Conservation (phyloP, 1,140 invertebrate species). For the Notospermus geniculatus region DNA sequence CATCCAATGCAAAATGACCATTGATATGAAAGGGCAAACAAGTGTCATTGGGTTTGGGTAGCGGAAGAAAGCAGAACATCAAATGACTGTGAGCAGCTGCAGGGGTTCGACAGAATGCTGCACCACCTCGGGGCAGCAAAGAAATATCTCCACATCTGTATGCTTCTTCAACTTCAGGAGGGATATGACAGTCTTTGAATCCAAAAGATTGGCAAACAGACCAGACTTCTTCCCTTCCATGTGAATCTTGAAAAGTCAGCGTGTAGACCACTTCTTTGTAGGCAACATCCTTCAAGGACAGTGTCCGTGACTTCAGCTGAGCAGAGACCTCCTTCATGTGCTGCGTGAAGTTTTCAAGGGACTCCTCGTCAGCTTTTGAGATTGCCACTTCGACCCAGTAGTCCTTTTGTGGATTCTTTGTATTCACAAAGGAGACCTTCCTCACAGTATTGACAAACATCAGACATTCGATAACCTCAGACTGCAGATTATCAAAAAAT, state of each 20-base stretch:
- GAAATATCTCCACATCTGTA: constrained; percentile 25
- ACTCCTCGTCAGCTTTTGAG: no score
- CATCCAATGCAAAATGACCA: constrained; percentile 50
- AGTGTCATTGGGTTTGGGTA: constrained; percentile 43
- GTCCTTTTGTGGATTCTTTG: no score
- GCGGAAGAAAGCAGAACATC: constrained; percentile 47
- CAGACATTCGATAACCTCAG: no score
- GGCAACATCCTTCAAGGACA: neutral
- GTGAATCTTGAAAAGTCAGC: neutral
- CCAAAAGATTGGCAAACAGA: constrained; percentile 35
- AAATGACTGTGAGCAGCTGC: neutral
- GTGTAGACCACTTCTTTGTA: constrained; percentile 8
- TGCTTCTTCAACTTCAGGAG: constrained; percentile 17
- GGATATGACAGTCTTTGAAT: constrained; percentile 20
- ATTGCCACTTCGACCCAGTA: no score
- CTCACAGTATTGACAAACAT: no score
- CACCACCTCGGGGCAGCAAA: constrained; percentile 39
- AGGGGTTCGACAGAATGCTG: constrained; percentile 25
- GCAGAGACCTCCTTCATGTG: no score
- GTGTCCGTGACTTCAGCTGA: no score
- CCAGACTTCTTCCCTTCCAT: constrained; percentile 17
- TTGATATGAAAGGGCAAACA: constrained; percentile 47
- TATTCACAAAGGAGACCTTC: no score
- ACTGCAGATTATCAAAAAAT: no score
- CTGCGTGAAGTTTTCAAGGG: no score